Percentiles rank a stretch among this genome's conserved stretches.
These are phyloP conservation scores for Platycercus adscitus DNA, from an alignment of 2,113 vertebrate genomes.

Conservation along the genomic window DNA sequence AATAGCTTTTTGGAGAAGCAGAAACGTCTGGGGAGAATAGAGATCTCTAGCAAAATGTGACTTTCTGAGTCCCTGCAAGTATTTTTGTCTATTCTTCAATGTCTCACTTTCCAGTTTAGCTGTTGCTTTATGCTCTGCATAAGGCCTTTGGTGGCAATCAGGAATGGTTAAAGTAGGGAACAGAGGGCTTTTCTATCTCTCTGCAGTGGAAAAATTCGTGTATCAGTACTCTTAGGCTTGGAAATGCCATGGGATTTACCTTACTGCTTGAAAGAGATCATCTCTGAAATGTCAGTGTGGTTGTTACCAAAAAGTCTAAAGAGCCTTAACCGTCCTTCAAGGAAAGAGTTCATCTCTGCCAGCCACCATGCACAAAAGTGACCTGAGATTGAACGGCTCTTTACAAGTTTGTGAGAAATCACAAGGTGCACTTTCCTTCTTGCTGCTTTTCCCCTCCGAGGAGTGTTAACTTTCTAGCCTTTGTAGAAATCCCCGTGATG, in stretches of 20 bases:
- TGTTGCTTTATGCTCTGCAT: background rate
- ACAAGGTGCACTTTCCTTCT: conserved; percentile 64
- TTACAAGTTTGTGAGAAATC: conserved; percentile 14
- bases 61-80: conserved; percentile 10
- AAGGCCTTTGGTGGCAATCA: background rate
- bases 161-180: background rate
- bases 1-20: conserved; percentile 10
- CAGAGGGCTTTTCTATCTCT: background rate
- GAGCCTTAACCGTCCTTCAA: conserved; percentile 2
- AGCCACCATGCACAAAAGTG: background rate
- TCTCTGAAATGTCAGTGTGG: background rate
- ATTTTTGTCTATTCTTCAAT: background rate
- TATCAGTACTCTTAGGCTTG: background rate
- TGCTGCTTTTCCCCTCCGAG: conserved; percentile 53
- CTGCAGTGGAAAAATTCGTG: background rate
- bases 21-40: background rate
- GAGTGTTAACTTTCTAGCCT: conserved; percentile 19
- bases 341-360: conserved; percentile 11
- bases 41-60: background rate
- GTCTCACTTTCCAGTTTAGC: background rate
- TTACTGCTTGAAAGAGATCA: background rate
- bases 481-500: background rate
- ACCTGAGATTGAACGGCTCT: conserved; percentile 5
- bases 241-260: background rate
- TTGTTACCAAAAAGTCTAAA: background rate